Evolutionary conservation across 2,888 invertebrate genomes (phyloP), one percentile per base, ranked within the genome.

Genomic region (Gerosis bhagava): DNA sequence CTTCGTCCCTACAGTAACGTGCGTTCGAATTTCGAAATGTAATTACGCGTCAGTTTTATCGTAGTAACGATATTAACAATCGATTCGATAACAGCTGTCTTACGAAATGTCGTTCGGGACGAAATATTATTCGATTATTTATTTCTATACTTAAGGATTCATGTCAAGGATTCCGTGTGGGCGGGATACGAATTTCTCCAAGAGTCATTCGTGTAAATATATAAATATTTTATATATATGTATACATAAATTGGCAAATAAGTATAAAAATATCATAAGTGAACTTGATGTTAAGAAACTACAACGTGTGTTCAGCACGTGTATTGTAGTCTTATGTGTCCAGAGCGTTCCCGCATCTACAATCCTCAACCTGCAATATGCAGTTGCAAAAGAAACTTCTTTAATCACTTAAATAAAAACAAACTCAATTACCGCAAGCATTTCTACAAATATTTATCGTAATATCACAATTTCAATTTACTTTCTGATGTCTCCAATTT

Each of bases 1-100:
- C 42, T 29, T 31, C 41, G 39, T 47, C 49, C n/a, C n/a, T n/a
- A n/a, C n/a, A n/a, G 36, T 62, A 66, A 65, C 72, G 70, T 63
- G 66, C 68, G 70, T 51, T 68, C 67, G 53, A 68, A 59, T 82
- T 81, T 65, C 73, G 73, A 77, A 78, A 82, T 63, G 37, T 60
- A 71, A 73, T 77, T 73, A 71, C 63, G 53, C 57, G 51, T 50
- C 54, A 66, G 53, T 63, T 67, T 65, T 70, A 70, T 67, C 63
- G 60, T 63, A 63, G 60, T 63, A 57, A 65, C 62, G 63, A 59
- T 65, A 60, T 59, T 62, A 65, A 67, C 61, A 67, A 69, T 68
- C 65, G 59, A 64, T 54, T 66, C 60, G 68, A 72, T 73, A 71
- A 70, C 53, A 40, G n/a, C n/a, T 34, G 4, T 45, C 37, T 82